These are phyloP conservation scores for Sylvia atricapilla DNA, from an alignment of 2,113 vertebrate species.

Conservation along the genomic window DNA sequence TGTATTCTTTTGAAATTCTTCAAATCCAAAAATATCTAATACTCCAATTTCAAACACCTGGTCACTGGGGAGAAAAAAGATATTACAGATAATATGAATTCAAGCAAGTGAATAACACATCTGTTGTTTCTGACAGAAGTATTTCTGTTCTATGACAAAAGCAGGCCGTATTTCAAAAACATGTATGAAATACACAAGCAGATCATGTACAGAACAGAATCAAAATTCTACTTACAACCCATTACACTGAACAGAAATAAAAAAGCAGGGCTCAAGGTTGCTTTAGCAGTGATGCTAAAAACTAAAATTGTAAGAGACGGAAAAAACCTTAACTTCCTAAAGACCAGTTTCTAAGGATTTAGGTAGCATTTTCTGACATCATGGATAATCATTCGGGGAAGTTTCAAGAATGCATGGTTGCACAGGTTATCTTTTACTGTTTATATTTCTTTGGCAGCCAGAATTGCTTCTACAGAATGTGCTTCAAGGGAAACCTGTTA, in stretches of 20 bases:
- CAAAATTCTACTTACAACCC: neutral
- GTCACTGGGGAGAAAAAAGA: constrained; percentile 68
- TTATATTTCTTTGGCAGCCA: neutral
- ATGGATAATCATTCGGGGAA: neutral
- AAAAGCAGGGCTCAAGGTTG: neutral
- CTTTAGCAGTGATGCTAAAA: neutral
- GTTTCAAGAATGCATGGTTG: neutral
- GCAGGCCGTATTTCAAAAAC: neutral
- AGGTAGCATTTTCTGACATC: neutral
- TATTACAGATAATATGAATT: neutral
- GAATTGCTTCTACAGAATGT: neutral
- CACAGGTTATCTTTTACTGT: neutral
- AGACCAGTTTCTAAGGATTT: neutral
- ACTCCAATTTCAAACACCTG: constrained; percentile 85
- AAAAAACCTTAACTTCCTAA: neutral
- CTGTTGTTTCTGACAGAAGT: neutral
- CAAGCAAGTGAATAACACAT: neutral
- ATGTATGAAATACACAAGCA: neutral
- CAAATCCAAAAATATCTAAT: constrained; percentile 94
- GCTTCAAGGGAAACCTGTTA: neutral
- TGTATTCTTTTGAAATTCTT: constrained; percentile 89
- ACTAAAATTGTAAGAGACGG: neutral
- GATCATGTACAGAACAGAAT: neutral
- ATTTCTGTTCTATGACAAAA: neutral
- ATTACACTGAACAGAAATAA: neutral